A percentile compares a stretch with the other conserved stretches of the same genome.
phyloP scores from a whole-genome alignment of 2,888 invertebrate species.

The Spicauda simplicius region DNA sequence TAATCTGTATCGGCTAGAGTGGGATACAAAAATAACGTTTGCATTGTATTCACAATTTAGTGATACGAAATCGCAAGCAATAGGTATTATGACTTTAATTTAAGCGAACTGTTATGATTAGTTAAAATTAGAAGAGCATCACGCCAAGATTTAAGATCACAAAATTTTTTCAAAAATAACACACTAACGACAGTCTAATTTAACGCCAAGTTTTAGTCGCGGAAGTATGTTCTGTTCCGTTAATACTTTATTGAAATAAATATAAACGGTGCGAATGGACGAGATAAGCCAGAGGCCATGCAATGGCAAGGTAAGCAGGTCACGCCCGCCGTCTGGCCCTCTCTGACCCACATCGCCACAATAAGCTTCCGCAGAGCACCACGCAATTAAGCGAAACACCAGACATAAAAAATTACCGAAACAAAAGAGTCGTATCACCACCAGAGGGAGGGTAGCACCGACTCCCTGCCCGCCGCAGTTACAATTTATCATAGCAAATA shows the following conservation, averaged over 20 bases:
- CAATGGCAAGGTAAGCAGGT: slow-evolving; percentile 66
- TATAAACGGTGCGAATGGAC: slow-evolving; percentile 4
- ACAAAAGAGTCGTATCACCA: slow-evolving; percentile 65
- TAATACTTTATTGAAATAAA: slow-evolving; percentile 8
- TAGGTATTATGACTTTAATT: too few species aligned
- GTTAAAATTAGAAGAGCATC: too few species aligned
- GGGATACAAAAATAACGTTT: too few species aligned
- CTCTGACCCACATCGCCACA: slow-evolving; percentile 79
- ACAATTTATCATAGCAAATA: slow-evolving; percentile 85
- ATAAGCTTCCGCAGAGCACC: slow-evolving; percentile 75
- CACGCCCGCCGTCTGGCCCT: slow-evolving; percentile 59
- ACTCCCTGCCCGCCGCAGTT: slow-evolving; percentile 65
- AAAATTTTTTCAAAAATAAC: too few species aligned
- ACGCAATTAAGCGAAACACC: slow-evolving; percentile 81
- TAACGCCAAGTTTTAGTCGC: too few species aligned
- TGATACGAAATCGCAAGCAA: too few species aligned
- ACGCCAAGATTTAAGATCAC: too few species aligned
- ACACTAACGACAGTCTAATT: too few species aligned
- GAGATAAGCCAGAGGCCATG: slow-evolving; percentile 20
- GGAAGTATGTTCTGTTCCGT: neutral
- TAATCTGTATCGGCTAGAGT: too few species aligned
- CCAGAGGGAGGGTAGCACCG: slow-evolving; percentile 48
- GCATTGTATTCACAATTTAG: too few species aligned
- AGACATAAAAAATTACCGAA: slow-evolving; percentile 84
- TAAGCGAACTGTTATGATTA: too few species aligned